Evolutionary conservation across 2,797 vertebrate genomes (phyloP), one percentile per base, ranked within the genome.

Genomic region (Ambastaia sidthimunki): DNA sequence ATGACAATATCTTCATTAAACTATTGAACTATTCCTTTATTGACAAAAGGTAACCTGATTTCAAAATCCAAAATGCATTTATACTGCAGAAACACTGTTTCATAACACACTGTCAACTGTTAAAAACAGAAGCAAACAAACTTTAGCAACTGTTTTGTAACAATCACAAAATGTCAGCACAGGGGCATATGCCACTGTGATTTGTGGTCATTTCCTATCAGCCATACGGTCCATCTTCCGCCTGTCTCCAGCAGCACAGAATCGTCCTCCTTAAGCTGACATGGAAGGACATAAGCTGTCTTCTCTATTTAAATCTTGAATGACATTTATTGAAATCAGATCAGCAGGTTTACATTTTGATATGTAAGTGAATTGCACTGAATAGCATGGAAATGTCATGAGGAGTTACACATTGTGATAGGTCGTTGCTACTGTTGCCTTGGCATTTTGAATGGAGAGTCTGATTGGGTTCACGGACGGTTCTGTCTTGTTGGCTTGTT

Each of bases 281-380:
- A 9, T 31, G 60, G 48, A 83, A 80, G 87, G 84, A 74, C 44
- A 74, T 81, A 81, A 80, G 79, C 83, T 54, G 25, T 78, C 71
- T 74, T 86, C 85, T 85, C 86, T 44, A 85, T 91, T 89, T 78
- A 89, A 85, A 87, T 90, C 89, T 83, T 86, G 86, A 91, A 89
- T 92, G 92, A 91, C 93, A 93, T 94, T 94, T 93, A 87, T 89
- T 86, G 67, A 86, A 91, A 94, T 93, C 92, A 91, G 91, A 94
- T 93, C 90, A 90, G 82, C 71, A 74, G 83, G 81, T 84, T 81
- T 84, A 85, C 89, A 93, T 94, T 93, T 93, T 85, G 92, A 93
- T 92, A 91, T 86, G 52, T 86, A 76, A 89, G 89, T 88, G 90
- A 92, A 93, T 91, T 88, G 91, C 87, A 85, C 87, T 86, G 89